Conservation (phyloP, 2,888 invertebrate genomes). For the Keiferia lycopersicella region DNA sequence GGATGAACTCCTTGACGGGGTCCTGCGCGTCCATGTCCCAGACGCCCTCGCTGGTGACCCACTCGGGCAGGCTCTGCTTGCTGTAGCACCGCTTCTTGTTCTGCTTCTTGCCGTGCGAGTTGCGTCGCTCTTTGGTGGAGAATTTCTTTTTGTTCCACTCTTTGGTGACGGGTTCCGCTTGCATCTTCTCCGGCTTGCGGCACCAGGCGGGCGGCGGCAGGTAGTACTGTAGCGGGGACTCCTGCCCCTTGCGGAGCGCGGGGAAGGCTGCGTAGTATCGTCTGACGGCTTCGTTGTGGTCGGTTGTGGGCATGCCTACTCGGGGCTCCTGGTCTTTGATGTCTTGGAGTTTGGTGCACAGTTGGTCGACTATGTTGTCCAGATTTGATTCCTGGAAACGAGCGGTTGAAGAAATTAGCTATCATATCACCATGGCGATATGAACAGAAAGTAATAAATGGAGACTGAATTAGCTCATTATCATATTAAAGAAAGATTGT, state of each 20-base stretch:
- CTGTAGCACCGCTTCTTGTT: constrained; percentile 66
- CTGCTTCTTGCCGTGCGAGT: constrained; percentile 67
- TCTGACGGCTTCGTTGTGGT: constrained; percentile 85
- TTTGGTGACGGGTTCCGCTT: constrained; percentile 62
- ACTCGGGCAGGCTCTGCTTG: constrained; percentile 76
- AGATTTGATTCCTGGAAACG: constrained; percentile 87
- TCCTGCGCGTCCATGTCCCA: constrained; percentile 78
- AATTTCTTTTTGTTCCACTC: constrained; percentile 69
- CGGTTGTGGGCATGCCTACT: constrained; percentile 77
- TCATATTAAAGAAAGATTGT: too few relatives aligned
- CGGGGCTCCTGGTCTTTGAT: constrained; percentile 76
- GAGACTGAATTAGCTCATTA: too few relatives aligned
- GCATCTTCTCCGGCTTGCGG: constrained; percentile 68
- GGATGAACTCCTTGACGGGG: constrained; percentile 73
- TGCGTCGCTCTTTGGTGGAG: constrained; percentile 68
- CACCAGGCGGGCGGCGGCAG: constrained; percentile 75
- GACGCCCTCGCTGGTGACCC: constrained; percentile 77
- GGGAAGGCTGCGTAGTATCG: constrained; percentile 91
- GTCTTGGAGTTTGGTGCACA: constrained; percentile 89
- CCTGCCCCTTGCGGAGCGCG: constrained; percentile 80
- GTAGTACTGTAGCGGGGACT: constrained; percentile 69
- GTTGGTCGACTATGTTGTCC: constrained; percentile 91
- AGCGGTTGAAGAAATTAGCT: background rate
- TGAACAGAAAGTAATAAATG: too few relatives aligned
- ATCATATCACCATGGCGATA: too few relatives aligned